These are phyloP conservation scores for Phycodurus eques DNA, from an alignment of 2,113 vertebrate genomes.

Conservation along the genomic window DNA sequence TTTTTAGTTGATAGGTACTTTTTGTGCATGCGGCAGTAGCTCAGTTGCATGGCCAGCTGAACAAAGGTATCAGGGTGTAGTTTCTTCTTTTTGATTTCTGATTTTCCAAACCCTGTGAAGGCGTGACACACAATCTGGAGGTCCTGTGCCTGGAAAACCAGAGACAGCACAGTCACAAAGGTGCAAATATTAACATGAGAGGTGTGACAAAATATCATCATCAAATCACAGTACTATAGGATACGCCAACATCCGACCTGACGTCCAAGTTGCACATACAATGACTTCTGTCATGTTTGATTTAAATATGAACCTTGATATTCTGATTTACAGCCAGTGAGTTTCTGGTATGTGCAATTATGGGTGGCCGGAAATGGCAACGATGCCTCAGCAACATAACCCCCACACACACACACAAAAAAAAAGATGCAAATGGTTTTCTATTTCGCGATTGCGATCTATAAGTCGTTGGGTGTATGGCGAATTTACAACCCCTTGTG, in stretches of 20 bases:
- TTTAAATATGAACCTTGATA: no score
- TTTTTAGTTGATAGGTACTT: constrained; percentile 64
- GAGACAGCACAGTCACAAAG: background rate
- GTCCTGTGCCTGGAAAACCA: constrained; percentile 75
- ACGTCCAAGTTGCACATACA: background rate
- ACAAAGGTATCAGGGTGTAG: constrained; percentile 93
- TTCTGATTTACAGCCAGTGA: no score
- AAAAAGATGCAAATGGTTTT: no score
- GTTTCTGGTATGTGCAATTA: no score
- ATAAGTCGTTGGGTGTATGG: no score
- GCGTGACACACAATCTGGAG: constrained; percentile 78
- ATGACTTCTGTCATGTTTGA: no score
- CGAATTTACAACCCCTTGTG: no score
- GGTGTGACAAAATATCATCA: background rate
- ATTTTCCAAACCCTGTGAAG: constrained; percentile 90
- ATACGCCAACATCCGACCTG: background rate
- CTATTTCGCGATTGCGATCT: no score
- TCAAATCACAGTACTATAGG: background rate
- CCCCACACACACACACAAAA: no score
- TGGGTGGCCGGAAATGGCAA: no score
- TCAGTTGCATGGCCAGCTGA: constrained; percentile 89
- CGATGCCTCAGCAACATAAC: no score
- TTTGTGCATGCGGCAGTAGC: constrained; percentile 83
- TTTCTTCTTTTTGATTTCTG: constrained; percentile 76
- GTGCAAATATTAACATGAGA: background rate